Evolutionary conservation across 2,113 vertebrate species (phyloP).

Genomic region (Nansenia antarctica): DNA sequence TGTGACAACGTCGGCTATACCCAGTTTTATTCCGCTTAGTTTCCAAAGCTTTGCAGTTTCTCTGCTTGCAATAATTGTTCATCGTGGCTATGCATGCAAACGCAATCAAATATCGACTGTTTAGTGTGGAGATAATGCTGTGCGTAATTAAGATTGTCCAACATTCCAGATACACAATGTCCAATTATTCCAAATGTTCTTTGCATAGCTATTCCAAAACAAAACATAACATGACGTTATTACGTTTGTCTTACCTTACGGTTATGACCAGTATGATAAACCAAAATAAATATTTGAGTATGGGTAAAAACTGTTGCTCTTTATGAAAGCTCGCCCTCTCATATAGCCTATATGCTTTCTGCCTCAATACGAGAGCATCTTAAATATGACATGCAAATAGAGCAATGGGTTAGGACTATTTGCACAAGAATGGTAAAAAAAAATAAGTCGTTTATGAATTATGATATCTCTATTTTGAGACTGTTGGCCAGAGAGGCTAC

Average conservation of each 20-base stretch:
- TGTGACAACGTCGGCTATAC: neutral
- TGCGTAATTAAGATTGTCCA: too few relatives aligned
- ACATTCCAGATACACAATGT: neutral
- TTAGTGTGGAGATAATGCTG: neutral
- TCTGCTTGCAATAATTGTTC: neutral
- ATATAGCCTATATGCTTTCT: slow-evolving; percentile 8
- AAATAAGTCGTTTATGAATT: slow-evolving; percentile 3
- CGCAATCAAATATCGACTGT: neutral
- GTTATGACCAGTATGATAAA: neutral
- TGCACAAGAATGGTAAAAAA: slow-evolving; percentile 4
- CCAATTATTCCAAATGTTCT: neutral
- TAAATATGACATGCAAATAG: slow-evolving; percentile 11
- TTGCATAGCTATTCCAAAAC: neutral
- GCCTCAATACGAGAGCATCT: slow-evolving; percentile 1
- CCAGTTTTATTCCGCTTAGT: neutral
- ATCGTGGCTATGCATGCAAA: neutral
- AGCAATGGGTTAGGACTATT: slow-evolving; percentile 5
- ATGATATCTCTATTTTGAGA: slow-evolving; percentile 39
- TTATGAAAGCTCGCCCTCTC: slow-evolving; percentile 27
- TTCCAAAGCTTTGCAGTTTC: neutral
- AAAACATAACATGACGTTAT: neutral
- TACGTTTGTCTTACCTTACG: slow-evolving; percentile 25
- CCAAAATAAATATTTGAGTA: slow-evolving; percentile 6
- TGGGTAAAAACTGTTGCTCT: slow-evolving; percentile 54
- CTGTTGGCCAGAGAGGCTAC: slow-evolving; percentile 81